These are phyloP conservation scores for Porites evermanni DNA, from an alignment of 92 coral and sea anemone genomes.

Conservation along the genomic window DNA sequence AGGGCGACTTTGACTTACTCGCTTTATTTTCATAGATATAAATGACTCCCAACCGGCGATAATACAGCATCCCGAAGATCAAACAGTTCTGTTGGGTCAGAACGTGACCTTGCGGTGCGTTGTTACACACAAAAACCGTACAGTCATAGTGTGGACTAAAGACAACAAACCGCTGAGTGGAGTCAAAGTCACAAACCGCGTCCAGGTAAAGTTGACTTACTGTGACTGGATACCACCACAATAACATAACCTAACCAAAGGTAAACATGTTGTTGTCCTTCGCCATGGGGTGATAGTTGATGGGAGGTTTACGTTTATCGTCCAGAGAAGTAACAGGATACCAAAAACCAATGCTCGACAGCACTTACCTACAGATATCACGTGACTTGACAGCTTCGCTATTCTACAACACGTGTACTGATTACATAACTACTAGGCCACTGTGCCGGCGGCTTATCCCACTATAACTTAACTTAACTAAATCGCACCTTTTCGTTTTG, in stretches of 20 bases:
- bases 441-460: too few relatives aligned
- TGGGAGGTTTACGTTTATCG: too few relatives aligned
- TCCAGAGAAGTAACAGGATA: too few relatives aligned
- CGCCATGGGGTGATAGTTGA: too few relatives aligned
- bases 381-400: too few relatives aligned
- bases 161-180: slow-evolving; percentile 52
- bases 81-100: slow-evolving; percentile 60
- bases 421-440: too few relatives aligned
- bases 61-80: slow-evolving; percentile 56
- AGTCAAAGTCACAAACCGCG: slow-evolving; percentile 32
- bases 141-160: slow-evolving; percentile 72
- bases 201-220: slow-evolving; percentile 42
- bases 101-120: slow-evolving; percentile 74
- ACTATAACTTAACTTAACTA: not conserved
- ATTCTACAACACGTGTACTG: too few relatives aligned
- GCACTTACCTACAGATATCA: too few relatives aligned
- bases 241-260: too few relatives aligned
- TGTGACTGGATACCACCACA: not conserved
- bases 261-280: too few relatives aligned
- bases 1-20: not conserved
- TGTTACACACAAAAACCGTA: slow-evolving; percentile 66
- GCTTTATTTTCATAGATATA: slow-evolving; percentile 39
- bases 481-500: not conserved
- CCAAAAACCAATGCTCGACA: too few relatives aligned
- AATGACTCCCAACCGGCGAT: slow-evolving; percentile 79